Base-by-base conservation (phyloP, 2,888 invertebrate genomes). In the Graphium colonna region DNA sequence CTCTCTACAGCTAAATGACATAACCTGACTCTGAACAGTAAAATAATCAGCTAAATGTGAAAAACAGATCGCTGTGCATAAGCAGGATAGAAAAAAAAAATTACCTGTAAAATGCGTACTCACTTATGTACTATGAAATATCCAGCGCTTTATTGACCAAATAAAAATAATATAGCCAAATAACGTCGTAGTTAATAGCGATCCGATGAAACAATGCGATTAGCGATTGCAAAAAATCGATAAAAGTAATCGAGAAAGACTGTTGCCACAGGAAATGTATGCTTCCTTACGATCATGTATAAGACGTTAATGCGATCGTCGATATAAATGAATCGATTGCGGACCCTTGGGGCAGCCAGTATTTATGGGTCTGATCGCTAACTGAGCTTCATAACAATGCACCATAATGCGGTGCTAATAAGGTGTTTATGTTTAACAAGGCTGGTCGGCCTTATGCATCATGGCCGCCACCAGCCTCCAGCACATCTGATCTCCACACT, bases 381-480 rank as follows among this genome's bases (percentile, higher is more conserved):
- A 15, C 52, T 12, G 12, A 36, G 42, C 38, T 47, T 36, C 38
- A 42, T 52, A 47, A 52, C 42, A 47, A 33, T 52, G 18, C 2
- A 5, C 21, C 21, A 5, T 21, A 21, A 21, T 36, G 38, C 10
- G 26, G 42, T 47, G 47, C 38, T 59, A 62, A 63, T 67, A 67
- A 64, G 65, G 58, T 63, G 59, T 62, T 66, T 60, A 59, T 38
- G 63, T 44, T 58, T 50, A 61, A 61, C 62, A 60, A 52, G 64
- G 60, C 61, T 62, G 61, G 61, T 60, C 59, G 59, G 51, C 58
- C 60, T 58, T 57, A 65, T 68, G 67, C 64, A 64, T 64, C 67
- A 62, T 17, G 56, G 43, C n/a, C 59, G 63, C 66, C 65, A 65
- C 65, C 51, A 51, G 52, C 58, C 52, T 58, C 51, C 36, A 53